A percentile compares a stretch with the other conserved stretches of the same genome.
These are phyloP conservation scores for Phasianus colchicus DNA, from an alignment of 2,113 vertebrate species.

Conservation along the genomic window DNA sequence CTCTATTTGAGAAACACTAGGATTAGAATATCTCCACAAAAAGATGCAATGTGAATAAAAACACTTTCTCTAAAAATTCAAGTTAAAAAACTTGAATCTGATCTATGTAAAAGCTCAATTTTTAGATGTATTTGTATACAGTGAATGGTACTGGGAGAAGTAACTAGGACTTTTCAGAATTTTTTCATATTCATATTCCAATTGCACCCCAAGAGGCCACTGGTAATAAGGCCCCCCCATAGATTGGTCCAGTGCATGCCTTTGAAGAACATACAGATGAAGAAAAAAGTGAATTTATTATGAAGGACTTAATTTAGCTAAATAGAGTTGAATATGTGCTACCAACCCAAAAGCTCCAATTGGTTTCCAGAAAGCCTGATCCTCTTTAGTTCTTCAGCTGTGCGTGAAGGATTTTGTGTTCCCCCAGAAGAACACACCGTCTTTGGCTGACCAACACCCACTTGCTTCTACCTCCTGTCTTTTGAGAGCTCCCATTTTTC, in stretches of 20 bases:
- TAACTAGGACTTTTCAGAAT: background rate
- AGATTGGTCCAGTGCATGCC: background rate
- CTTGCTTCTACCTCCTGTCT: background rate
- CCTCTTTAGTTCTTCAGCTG: background rate
- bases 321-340: background rate
- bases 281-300: slow-evolving; percentile 66
- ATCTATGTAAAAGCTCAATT: background rate
- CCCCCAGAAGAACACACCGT: background rate
- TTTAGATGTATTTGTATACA: background rate
- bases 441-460: background rate
- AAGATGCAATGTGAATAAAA: background rate
- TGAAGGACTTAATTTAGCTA: slow-evolving; percentile 46
- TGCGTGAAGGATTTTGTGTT: background rate
- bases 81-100: background rate
- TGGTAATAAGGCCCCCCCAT: background rate
- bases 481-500: background rate
- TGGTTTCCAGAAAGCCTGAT: background rate
- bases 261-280: slow-evolving; percentile 31
- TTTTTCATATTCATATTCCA: background rate
- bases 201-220: background rate
- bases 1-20: background rate
- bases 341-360: background rate
- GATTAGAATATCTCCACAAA: background rate
- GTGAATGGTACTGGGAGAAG: background rate
- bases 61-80: background rate